Percentiles rank a stretch among this genome's conserved stretches.
Conservation (phyloP, 1,140 invertebrate species). For the Rhynchophorus ferrugineus region DNA sequence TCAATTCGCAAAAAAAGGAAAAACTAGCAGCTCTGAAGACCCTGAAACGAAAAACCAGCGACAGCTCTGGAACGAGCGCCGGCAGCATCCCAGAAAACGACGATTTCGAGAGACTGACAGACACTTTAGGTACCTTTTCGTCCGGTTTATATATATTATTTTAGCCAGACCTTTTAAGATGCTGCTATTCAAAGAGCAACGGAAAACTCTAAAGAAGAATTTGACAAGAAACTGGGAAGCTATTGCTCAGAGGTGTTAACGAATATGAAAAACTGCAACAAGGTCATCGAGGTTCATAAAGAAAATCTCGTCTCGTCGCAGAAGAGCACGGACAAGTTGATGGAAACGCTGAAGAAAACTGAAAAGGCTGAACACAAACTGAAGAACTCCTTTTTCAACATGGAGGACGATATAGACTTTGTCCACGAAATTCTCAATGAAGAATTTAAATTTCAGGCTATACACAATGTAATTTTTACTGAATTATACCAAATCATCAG, state of each 20-base stretch:
- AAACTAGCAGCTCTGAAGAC: neutral
- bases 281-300: slow-evolving; percentile 44
- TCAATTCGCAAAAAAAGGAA: neutral
- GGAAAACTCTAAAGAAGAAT: slow-evolving; percentile 19
- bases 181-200: slow-evolving; percentile 12
- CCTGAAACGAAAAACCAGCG: slow-evolving; percentile 1
- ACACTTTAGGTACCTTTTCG: slow-evolving; percentile 10
- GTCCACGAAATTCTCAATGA: slow-evolving; percentile 32
- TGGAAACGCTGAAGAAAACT: slow-evolving; percentile 42
- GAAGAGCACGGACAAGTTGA: slow-evolving; percentile 41
- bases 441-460: slow-evolving; percentile 30
- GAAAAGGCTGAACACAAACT: slow-evolving; percentile 34
- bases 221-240: slow-evolving; percentile 27
- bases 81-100: neutral
- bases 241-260: slow-evolving; percentile 45
- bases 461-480: slow-evolving; percentile 16
- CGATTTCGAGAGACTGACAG: slow-evolving; percentile 11
- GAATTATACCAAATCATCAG: neutral
- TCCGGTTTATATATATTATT: too few species aligned
- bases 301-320: slow-evolving; percentile 41
- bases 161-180: slow-evolving; percentile 2
- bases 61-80: neutral
- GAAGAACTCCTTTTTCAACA: slow-evolving; percentile 28
- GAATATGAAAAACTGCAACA: slow-evolving; percentile 44
- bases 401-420: slow-evolving; percentile 28